Evolutionary conservation across 2,113 vertebrate species (phyloP).

Genomic region (Candoia aspera): DNA sequence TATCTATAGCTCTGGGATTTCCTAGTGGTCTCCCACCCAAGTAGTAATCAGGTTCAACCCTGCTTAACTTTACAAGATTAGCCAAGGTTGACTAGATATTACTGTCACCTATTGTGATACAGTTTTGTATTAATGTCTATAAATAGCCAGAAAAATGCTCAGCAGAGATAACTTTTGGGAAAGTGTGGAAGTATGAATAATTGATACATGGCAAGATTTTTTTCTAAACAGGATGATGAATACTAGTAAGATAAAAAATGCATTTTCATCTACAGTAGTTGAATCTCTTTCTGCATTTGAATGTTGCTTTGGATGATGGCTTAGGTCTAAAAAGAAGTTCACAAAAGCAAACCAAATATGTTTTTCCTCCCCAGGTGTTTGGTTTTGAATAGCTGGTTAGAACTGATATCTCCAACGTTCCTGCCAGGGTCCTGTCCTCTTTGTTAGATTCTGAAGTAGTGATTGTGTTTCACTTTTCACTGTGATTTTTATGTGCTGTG

Average conservation of each 20-base stretch:
- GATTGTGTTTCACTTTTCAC: background rate
- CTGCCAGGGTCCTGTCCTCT: background rate
- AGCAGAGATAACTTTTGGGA: background rate
- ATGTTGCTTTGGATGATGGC: background rate
- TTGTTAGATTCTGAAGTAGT: background rate
- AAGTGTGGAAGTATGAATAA: background rate
- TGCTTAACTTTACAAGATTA: background rate
- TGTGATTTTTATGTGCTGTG: background rate
- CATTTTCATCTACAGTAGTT: background rate
- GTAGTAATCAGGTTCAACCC: background rate
- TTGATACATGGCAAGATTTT: background rate
- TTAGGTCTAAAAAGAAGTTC: background rate
- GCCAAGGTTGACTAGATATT: background rate
- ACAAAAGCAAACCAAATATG: background rate
- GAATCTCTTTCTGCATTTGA: background rate
- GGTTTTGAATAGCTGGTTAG: background rate
- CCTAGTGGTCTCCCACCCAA: background rate
- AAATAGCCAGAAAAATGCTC: background rate
- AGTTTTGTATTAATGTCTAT: background rate
- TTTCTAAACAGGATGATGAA: background rate
- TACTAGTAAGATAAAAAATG: background rate
- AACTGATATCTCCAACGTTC: background rate
- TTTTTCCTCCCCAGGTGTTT: background rate
- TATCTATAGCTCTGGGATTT: background rate
- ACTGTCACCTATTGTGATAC: background rate